Base-by-base conservation (phyloP, 1,140 invertebrate species). In the Sinonovacula constricta region DNA sequence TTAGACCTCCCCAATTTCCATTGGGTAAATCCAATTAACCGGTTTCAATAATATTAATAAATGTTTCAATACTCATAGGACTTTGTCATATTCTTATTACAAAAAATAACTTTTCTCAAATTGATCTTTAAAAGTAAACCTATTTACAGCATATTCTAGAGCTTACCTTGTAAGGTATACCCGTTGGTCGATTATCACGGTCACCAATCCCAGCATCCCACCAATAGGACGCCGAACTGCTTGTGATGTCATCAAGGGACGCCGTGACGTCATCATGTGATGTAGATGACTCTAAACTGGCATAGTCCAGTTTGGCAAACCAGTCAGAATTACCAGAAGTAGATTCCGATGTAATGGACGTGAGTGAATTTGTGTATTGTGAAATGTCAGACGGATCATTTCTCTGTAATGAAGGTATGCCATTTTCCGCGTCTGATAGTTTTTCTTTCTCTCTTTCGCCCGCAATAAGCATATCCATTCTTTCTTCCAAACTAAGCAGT, bases 391-490 rank as follows among this genome's bases (percentile, higher is more conserved):
- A 7, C 39, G 7, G 39, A 10, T 45, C 7, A 10, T 45, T 45
- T 7, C 7, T 18, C 7, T 18, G 7, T 45, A 18, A 45, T 10
- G 39, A 45, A 18, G 7, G 39, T 18, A 10, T 7, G 18, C 39
- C 39, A 18, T 7, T 45, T 45, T 45, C 39, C 7, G 39, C 7
- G 22, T 74, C 70, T 3, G 54, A 65, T 1, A 14, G 28, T 59
- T 56, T 66, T 26, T 76, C 72, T 39, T 24, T 62, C 1, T 15
- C 28, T 49, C 72, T 24, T 31, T 76, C 72, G 22, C 72, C 72
- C 30, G 72, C 72, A 45, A 76, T 76, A n/a, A 76, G 24, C 24
- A 76, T 24, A 45, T 76, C 72, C 18, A 76, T 76, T 67, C 72
- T 53, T 59, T 76, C 72, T 28, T 76, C 72, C 5, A 76, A 53